phyloP scores from a whole-genome alignment of 2,113 vertebrate genomes.

The Sphyrna mokarran region DNA sequence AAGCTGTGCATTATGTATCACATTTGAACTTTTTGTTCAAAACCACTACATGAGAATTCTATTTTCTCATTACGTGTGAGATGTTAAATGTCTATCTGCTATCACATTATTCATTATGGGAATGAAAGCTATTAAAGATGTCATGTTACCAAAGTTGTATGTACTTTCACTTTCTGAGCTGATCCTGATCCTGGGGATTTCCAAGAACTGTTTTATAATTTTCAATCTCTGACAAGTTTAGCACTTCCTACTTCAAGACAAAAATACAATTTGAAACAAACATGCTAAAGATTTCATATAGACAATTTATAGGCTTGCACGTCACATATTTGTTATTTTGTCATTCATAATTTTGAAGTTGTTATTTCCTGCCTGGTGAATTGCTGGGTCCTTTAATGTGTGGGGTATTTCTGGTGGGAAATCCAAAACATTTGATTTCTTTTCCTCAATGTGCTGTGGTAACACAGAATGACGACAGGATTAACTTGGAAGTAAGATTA shows the following conservation, averaged over 20 bases:
- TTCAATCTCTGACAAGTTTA: not conserved
- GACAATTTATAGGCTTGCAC: not conserved
- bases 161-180: not conserved
- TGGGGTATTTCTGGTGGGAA: not conserved
- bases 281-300: not conserved
- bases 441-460: not conserved
- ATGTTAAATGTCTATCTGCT: not conserved
- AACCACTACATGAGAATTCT: not conserved
- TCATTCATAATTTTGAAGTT: not conserved
- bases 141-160: not conserved
- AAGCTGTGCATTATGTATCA: not conserved
- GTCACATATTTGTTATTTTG: not conserved
- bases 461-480: not conserved
- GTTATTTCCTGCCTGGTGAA: not conserved
- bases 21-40: not conserved
- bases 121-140: not conserved
- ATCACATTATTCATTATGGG: not conserved
- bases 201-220: not conserved
- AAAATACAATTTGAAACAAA: not conserved
- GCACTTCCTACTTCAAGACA: not conserved
- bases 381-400: not conserved
- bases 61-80: not conserved
- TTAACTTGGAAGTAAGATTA: not conserved
- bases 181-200: not conserved
- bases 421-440: not conserved